Base-by-base conservation (phyloP, 1,140 invertebrate species). In the Ceratoteleas bidentatus region DNA sequence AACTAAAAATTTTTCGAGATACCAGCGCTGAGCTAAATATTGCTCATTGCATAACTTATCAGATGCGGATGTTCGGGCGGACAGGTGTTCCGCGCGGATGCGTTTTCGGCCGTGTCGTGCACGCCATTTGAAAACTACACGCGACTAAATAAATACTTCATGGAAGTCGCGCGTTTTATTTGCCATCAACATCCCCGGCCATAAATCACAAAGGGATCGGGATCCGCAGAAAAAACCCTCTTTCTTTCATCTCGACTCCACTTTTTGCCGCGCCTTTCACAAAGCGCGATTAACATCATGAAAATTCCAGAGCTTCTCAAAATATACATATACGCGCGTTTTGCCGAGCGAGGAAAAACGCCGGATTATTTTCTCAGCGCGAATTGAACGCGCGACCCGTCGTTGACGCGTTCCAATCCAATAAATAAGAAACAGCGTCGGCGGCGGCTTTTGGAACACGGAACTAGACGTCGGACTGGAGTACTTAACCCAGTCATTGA, bases 401-500 rank as follows among this genome's bases (percentile, higher is more conserved):
- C 24, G 24, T 24, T 24, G 3, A 8, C 4, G 14, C 5, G 11
- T 49, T n/a, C 49, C 38, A 16, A 10, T n/a, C 49, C 38, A 16
- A 10, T 45, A 65, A 53, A 50, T 50, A 68, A 61, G 54, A 68
- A 69, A 69, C 38, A 53, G n/a, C 11, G n/a, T n/a, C n/a, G 14
- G 40, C 11, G 34, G 8, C 6, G n/a, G 6, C 10, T 78, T 66
- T 69, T 77, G 60, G 34, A 60, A 52, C 47, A 9, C 56, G 72
- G 66, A 61, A 64, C 40, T 32, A 64, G 56, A 34, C 60, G 53
- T 34, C 36, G 64, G 77, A 15, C 85, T 85, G 81, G 81, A 86
- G 81, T 85, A 81, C 86, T 86, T 89, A 88, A 88, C 87, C 88
- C 87, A 89, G 85, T 87, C 86, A 84, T 89, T 86, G 81, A 87